Evolutionary conservation across 2,113 vertebrate genomes (phyloP), one percentile per base, ranked within the genome.

Genomic region (Centropristis striata): DNA sequence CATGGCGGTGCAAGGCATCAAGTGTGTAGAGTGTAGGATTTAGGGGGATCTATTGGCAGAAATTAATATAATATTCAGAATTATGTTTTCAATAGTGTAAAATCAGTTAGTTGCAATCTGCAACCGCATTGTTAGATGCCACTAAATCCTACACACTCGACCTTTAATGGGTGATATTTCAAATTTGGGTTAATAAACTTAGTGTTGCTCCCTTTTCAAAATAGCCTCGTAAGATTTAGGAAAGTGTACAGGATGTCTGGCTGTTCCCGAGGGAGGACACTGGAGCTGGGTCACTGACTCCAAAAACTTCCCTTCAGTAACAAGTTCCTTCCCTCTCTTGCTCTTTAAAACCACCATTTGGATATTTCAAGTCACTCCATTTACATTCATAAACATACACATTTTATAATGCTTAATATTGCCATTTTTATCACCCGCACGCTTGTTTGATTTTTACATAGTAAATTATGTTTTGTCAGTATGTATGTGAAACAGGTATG

Each of bases 311-410:
- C 53, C 60, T 61, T 60, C 21, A 73, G 70, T 37, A 69, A 32
- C 1, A 73, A 74, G 12, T 36, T 72, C 27, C 61, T 36, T 72
- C 27, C 61, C 23, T 60, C 39, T 58, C 44, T 44, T 46, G 11
- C 28, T 71, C 50, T 46, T 78, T 75, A 82, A 92, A 90, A 85
- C 71, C 74, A 87, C 78, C 63, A 78, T 72, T 78, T 78, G n/a
- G 55, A 60, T 58, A 65, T 59, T 81, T 78, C 44, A 76, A 75
- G 63, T 82, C n/a, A 13, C n/a, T 71, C 15, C 25, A 5, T 2
- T 49, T 78, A 84, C 81, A 86, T 77, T 87, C 78, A 82, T 6
- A 81, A 58, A 67, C 37, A 42, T 13, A 73, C 8, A 53, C 2
- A 28, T 80, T 20, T 54, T 9, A 60, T 36, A 57, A 46, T 37